A percentile compares a stretch with the other conserved stretches of the same genome.
phyloP scores from a whole-genome alignment of 2,888 invertebrate genomes.

The Drosophila prolongata region DNA sequence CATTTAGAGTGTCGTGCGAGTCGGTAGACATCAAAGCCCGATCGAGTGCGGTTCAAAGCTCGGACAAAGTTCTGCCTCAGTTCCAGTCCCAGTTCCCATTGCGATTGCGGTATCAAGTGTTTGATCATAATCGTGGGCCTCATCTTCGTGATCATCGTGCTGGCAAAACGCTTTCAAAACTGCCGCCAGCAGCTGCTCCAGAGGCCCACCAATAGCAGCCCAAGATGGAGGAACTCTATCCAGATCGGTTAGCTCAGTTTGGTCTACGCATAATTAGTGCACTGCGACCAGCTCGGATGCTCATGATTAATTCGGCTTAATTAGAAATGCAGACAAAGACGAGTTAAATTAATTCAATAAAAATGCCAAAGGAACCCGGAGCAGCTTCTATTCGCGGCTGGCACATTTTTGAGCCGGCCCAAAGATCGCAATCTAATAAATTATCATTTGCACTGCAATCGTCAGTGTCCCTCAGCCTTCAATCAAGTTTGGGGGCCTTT shows the following conservation, averaged over 20 bases:
- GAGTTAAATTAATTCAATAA: constrained; percentile 75
- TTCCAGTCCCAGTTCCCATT: constrained; percentile 22
- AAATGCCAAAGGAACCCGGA: constrained; percentile 60
- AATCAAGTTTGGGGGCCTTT: constrained; percentile 72
- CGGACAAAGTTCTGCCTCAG: constrained; percentile 21
- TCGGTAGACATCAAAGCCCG: constrained; percentile 69
- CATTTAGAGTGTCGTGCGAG: constrained; percentile 70
- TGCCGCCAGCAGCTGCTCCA: constrained; percentile 54
- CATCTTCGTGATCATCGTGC: constrained; percentile 33
- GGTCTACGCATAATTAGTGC: constrained; percentile 75
- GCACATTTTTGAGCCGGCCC: constrained; percentile 47
- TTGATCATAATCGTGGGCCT: constrained; percentile 72
- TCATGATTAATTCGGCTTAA: constrained; percentile 80
- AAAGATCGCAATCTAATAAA: constrained; percentile 78
- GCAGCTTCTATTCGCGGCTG: constrained; percentile 19
- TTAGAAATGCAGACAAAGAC: constrained; percentile 77
- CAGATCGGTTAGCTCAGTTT: constrained; percentile 50
- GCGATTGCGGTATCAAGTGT: constrained; percentile 51
- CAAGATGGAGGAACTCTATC: constrained; percentile 19
- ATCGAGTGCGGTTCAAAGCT: constrained; percentile 34
- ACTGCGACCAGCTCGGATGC: constrained; percentile 42
- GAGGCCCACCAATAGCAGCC: constrained; percentile 36
- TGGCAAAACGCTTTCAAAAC: constrained; percentile 66
- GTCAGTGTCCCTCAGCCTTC: constrained; percentile 67
- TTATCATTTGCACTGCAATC: constrained; percentile 80